Conservation (phyloP, 2,797 vertebrate genomes). For the Chanos chanos region DNA sequence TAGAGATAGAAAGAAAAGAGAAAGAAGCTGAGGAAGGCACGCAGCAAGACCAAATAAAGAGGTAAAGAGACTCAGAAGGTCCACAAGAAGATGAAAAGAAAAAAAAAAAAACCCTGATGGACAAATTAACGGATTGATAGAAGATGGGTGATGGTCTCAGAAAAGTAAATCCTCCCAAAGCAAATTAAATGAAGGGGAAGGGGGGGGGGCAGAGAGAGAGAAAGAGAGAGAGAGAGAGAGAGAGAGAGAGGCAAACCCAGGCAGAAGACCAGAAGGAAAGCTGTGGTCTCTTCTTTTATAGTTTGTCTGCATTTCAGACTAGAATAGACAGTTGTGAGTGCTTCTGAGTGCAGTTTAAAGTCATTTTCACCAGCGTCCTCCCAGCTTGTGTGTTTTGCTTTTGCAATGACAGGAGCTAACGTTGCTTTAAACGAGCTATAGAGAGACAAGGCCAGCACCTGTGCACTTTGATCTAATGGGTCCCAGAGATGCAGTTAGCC, state of each 20-base stretch:
- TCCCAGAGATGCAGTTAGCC: constrained; percentile 27
- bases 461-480: constrained; percentile 24
- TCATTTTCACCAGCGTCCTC: background rate
- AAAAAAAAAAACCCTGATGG: too few relatives aligned
- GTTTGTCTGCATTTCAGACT: too few relatives aligned
- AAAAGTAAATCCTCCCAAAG: too few relatives aligned
- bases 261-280: background rate
- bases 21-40: background rate
- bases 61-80: too few relatives aligned
- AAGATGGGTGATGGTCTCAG: too few relatives aligned
- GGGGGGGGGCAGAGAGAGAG: background rate
- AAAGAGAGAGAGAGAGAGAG: background rate
- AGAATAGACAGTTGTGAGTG: too few relatives aligned
- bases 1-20: background rate
- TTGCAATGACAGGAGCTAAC: constrained; percentile 5
- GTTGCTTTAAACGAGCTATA: constrained; percentile 13
- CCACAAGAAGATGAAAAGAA: too few relatives aligned
- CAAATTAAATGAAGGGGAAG: too few relatives aligned
- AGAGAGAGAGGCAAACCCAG: background rate
- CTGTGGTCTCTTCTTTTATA: too few relatives aligned
- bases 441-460: constrained; percentile 10
- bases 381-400: constrained; percentile 15
- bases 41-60: too few relatives aligned
- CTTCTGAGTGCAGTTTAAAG: background rate
- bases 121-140: too few relatives aligned